Evolutionary conservation across 2,888 invertebrate genomes (phyloP), one percentile per base, ranked within the genome.

Genomic region (Mythimna ferrago): DNA sequence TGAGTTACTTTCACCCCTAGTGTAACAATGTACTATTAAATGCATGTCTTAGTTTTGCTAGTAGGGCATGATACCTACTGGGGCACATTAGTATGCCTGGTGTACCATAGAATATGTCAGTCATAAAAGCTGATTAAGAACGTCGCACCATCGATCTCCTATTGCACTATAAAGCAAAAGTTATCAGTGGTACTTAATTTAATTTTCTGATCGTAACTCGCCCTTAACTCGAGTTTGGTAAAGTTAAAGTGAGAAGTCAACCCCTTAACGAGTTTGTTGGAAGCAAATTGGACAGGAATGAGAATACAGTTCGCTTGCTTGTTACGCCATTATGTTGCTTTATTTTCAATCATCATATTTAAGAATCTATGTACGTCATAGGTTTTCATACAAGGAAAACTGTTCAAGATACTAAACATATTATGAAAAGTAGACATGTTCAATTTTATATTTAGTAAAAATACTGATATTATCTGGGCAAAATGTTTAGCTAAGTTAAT

Each of bases 241-340:
- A 83, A 78, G 74, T 75, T 75, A 68, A 69, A 75, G 63, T 16
- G 70, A 64, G 66, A 70, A 78, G 73, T 78, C 61, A 19, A 48
- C 54, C 61, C 44, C 69, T 71, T 75, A 66, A 75, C 57, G 65
- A 78, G 75, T 78, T 78, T 73, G 66, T 78, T 72, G 35, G 69
- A 57, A 48, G 64, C 21, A 70, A 73, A 73, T 69, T 73, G 67
- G 21, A 62, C 53, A 68, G 69, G 72, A 66, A 71, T 58, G 65
- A 63, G 66, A 69, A 56, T 44, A 60, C 72, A 60, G 51, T 74
- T 71, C 61, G 69, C 66, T 69, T 62, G 69, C 44, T 69, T 60
- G 57, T 73, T 60, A 80, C 41, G 60, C 60, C 48, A 66, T 60
- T 35, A 51, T 57, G 32, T 58, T 69, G 54, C 5, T 60, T 66